A percentile compares a stretch with the other conserved stretches of the same genome.
These are phyloP conservation scores for Illadopsis cleaveri DNA, from an alignment of 2,113 vertebrate genomes.

Conservation along the genomic window DNA sequence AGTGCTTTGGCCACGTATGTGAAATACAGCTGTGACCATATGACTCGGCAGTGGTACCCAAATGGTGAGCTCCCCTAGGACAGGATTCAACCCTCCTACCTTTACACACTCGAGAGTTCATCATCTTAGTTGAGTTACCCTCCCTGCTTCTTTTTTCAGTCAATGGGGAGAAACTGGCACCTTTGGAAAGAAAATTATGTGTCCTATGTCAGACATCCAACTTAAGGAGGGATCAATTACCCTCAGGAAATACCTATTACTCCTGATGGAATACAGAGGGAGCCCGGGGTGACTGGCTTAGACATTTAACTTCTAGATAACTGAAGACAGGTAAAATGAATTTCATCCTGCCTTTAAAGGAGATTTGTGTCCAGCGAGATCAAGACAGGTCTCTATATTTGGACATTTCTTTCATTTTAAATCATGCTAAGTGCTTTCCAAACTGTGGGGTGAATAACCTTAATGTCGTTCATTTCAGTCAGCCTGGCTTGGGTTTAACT, in stretches of 20 bases:
- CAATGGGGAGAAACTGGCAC: neutral
- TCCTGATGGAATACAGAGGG: neutral
- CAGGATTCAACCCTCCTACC: neutral
- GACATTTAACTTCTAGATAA: conserved; percentile 16
- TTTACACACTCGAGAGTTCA: neutral
- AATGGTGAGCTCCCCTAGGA: neutral
- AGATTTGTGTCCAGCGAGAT: conserved; percentile 47
- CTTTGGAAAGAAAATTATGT: neutral
- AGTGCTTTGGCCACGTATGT: neutral
- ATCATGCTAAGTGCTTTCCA: conserved; percentile 29
- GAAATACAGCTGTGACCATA: neutral
- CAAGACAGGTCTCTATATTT: conserved; percentile 26
- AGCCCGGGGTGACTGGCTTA: neutral
- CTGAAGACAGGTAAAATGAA: conserved; percentile 29
- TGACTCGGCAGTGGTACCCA: neutral
- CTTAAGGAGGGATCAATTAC: conserved; percentile 20
- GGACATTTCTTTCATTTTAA: conserved; percentile 39
- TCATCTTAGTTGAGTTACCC: neutral
- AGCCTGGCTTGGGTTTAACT: neutral
- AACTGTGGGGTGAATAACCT: neutral
- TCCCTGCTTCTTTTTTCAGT: neutral
- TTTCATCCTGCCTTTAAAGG: conserved; percentile 28
- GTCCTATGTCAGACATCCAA: neutral
- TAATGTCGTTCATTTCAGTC: neutral
- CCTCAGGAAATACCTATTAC: conserved; percentile 13